Percentiles rank a stretch among this genome's conserved stretches.
phyloP scores from a whole-genome alignment of 2,888 invertebrate genomes.

The Thumatha senex region DNA sequence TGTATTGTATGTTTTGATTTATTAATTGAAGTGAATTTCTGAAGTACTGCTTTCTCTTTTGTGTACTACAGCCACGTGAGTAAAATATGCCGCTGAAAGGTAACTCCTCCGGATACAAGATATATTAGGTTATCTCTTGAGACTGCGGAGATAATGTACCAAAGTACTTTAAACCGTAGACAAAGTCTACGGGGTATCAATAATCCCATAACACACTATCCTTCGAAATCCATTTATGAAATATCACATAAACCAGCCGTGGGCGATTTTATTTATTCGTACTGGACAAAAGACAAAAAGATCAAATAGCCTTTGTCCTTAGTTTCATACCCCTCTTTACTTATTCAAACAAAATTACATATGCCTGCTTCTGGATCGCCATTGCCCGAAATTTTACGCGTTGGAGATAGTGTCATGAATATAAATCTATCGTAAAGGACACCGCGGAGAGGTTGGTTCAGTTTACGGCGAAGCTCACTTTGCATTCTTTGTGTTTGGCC shows the following conservation, averaged over 20 bases:
- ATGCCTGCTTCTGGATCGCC: slow-evolving; percentile 81
- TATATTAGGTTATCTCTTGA: slow-evolving; percentile 51
- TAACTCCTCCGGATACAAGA: slow-evolving; percentile 36
- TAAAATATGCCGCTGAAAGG: slow-evolving; percentile 26
- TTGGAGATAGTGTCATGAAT: slow-evolving; percentile 82
- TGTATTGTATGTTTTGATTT: no score
- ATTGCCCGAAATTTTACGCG: slow-evolving; percentile 83
- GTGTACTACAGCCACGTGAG: neutral
- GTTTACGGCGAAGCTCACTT: slow-evolving; percentile 78
- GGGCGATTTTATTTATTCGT: slow-evolving; percentile 73
- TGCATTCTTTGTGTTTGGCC: slow-evolving; percentile 78
- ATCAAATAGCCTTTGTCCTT: slow-evolving; percentile 82
- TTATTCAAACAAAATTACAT: slow-evolving; percentile 84
- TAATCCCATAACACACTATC: slow-evolving; percentile 66
- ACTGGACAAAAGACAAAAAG: slow-evolving; percentile 61
- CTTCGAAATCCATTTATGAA: slow-evolving; percentile 76
- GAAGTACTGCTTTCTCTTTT: neutral
- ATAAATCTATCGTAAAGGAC: slow-evolving; percentile 83
- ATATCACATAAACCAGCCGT: slow-evolving; percentile 72
- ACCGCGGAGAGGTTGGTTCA: slow-evolving; percentile 70
- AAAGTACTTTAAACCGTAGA: slow-evolving; percentile 45
- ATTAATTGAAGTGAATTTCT: neutral
- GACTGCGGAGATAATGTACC: slow-evolving; percentile 50
- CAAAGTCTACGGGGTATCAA: slow-evolving; percentile 59
- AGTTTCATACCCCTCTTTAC: slow-evolving; percentile 71